These are phyloP conservation scores for Bombus huntii DNA, from an alignment of 1,140 invertebrate species.

Conservation along the genomic window DNA sequence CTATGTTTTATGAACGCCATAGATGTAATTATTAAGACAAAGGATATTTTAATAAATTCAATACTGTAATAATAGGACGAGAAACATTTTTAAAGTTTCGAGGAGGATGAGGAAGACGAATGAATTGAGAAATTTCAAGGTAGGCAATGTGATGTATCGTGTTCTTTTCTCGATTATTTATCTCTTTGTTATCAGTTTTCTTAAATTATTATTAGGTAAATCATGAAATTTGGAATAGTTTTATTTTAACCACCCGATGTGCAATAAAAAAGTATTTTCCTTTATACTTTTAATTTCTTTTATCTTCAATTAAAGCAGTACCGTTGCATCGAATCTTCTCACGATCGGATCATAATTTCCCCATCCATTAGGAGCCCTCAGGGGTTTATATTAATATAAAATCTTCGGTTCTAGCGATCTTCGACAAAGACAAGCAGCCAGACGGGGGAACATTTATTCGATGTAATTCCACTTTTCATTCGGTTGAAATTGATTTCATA, in stretches of 20 bases:
- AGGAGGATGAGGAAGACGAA: too few species aligned
- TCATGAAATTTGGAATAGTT: background rate
- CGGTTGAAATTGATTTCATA: slow-evolving; percentile 11
- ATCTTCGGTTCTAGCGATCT: background rate
- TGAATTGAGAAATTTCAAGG: too few species aligned
- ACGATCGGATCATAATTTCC: background rate
- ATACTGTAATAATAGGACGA: too few species aligned
- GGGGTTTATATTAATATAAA: slow-evolving; percentile 6
- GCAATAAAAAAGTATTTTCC: background rate
- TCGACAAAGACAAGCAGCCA: background rate
- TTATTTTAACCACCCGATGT: background rate
- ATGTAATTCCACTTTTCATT: slow-evolving; percentile 14
- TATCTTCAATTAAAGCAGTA: background rate
- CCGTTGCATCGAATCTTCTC: background rate
- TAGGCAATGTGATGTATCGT: too few species aligned
- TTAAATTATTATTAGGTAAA: too few species aligned
- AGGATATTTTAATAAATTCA: too few species aligned
- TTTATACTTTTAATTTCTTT: background rate
- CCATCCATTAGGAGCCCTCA: background rate
- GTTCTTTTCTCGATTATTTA: too few species aligned
- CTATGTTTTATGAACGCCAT: too few species aligned
- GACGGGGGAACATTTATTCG: slow-evolving; percentile 1
- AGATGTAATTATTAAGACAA: too few species aligned
- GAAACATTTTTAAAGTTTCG: too few species aligned
- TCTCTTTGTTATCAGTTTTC: too few species aligned